A percentile compares a stretch with the other conserved stretches of the same genome.
Conservation (phyloP, 2,888 invertebrate species). For the Trichogramma evanescens region DNA sequence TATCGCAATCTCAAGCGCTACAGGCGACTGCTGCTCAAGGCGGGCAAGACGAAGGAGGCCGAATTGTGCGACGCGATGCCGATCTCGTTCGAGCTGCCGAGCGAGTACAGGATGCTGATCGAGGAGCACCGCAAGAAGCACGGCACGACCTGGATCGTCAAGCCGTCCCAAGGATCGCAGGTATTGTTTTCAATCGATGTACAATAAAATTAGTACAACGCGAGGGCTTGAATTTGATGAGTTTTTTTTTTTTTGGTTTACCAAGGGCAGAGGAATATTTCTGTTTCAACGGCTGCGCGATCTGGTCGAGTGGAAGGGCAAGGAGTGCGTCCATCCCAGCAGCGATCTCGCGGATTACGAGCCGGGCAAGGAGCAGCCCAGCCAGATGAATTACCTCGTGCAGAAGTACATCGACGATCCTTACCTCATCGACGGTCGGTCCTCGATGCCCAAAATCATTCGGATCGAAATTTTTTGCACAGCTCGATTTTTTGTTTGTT, state of each 20-base stretch:
- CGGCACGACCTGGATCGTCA: slow-evolving; percentile 60
- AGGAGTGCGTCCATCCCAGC: slow-evolving; percentile 23
- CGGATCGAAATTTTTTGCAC: background rate
- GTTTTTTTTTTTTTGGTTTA: no score
- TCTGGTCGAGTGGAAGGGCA: slow-evolving; percentile 38
- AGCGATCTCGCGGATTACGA: slow-evolving; percentile 6
- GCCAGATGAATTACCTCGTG: slow-evolving; percentile 48
- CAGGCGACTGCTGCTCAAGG: slow-evolving; percentile 35
- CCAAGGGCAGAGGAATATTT: slow-evolving; percentile 57
- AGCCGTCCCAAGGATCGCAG: slow-evolving; percentile 56
- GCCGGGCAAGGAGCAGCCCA: slow-evolving; percentile 6
- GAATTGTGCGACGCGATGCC: slow-evolving; percentile 53
- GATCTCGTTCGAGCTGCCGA: slow-evolving; percentile 56
- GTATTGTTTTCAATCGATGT: slow-evolving; percentile 26
- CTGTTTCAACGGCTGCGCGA: slow-evolving; percentile 50
- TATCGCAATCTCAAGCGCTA: slow-evolving; percentile 52
- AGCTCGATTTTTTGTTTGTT: background rate
- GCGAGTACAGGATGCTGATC: slow-evolving; percentile 56
- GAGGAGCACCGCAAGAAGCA: slow-evolving; percentile 54
- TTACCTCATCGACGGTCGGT: slow-evolving; percentile 52
- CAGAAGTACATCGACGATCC: slow-evolving; percentile 57
- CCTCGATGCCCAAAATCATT: background rate
- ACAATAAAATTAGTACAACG: background rate
- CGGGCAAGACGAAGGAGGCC: slow-evolving; percentile 42
- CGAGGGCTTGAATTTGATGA: no score